phyloP scores from a whole-genome alignment of 2,888 invertebrate genomes.

The Campopleginae sp. region DNA sequence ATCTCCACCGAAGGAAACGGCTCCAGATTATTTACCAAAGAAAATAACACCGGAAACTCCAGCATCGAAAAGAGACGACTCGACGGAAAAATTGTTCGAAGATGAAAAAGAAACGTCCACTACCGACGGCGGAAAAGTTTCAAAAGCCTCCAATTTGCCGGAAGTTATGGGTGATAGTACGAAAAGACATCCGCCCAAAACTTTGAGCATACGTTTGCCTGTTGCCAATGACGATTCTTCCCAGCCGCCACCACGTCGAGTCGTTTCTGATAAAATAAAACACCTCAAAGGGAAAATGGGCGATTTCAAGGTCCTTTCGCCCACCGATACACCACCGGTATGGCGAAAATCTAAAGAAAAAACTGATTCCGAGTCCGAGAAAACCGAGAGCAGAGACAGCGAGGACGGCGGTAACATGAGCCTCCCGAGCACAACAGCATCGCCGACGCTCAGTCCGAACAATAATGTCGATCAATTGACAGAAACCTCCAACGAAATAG shows the following conservation, averaged over 20 bases:
- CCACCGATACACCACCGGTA: constrained; percentile 79
- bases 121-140: constrained; percentile 62
- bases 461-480: constrained; percentile 48
- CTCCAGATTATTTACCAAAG: background rate
- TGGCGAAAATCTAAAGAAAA: constrained; percentile 77
- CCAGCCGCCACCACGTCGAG: constrained; percentile 69
- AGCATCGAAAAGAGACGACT: background rate
- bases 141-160: constrained; percentile 50
- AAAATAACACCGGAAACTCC: constrained; percentile 3
- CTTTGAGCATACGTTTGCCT: constrained; percentile 74
- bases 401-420: constrained; percentile 79
- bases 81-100: constrained; percentile 15
- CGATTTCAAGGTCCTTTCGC: constrained; percentile 81
- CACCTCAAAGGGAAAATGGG: constrained; percentile 81
- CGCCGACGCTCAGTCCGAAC: constrained; percentile 72
- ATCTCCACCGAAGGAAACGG: constrained; percentile 1
- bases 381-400: constrained; percentile 72
- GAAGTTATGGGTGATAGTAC: constrained; percentile 41
- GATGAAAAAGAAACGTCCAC: constrained; percentile 37
- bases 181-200: constrained; percentile 78
- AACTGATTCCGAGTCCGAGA: constrained; percentile 71
- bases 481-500: constrained; percentile 70
- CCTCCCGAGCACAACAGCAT: constrained; percentile 72
- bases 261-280: constrained; percentile 80
- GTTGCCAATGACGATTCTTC: constrained; percentile 70